A percentile compares a stretch with the other conserved stretches of the same genome.
Conservation (phyloP, 2,113 vertebrate species). For the Dascyllus trimaculatus region DNA sequence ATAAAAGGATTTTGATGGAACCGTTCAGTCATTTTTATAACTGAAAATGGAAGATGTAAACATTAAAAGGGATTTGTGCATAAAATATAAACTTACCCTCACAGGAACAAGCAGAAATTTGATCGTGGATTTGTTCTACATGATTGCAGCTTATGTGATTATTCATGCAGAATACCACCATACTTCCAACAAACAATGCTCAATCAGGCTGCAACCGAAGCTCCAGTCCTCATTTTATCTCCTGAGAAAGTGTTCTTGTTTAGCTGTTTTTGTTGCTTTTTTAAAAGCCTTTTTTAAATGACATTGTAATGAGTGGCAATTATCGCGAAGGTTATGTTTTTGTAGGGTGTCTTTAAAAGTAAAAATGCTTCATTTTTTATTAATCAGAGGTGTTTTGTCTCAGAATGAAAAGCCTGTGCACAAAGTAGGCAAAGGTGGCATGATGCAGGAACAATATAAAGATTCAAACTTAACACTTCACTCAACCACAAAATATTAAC, state of each 20-base stretch:
- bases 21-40: constrained; percentile 12
- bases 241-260: neutral
- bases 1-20: constrained; percentile 32
- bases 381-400: neutral
- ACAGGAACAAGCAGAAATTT: constrained; percentile 19
- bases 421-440: too few species aligned
- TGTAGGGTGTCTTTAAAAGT: neutral
- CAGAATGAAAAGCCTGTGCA: too few species aligned
- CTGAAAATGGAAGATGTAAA: constrained; percentile 29
- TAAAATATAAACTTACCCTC: constrained; percentile 26
- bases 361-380: neutral
- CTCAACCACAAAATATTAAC: neutral
- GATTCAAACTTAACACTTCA: neutral
- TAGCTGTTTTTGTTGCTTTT: neutral
- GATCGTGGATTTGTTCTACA: constrained; percentile 44
- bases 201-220: constrained; percentile 16
- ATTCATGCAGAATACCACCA: constrained; percentile 39
- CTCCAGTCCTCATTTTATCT: constrained; percentile 17
- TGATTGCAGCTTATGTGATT: constrained; percentile 39
- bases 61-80: constrained; percentile 20
- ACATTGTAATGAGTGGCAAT: neutral
- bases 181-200: constrained; percentile 25
- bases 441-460: neutral
- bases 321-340: neutral
- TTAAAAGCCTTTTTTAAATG: neutral